Percentiles rank a stretch among this genome's conserved stretches.
Conservation (phyloP, 2,797 vertebrate species). For the Pangasius macronema region DNA sequence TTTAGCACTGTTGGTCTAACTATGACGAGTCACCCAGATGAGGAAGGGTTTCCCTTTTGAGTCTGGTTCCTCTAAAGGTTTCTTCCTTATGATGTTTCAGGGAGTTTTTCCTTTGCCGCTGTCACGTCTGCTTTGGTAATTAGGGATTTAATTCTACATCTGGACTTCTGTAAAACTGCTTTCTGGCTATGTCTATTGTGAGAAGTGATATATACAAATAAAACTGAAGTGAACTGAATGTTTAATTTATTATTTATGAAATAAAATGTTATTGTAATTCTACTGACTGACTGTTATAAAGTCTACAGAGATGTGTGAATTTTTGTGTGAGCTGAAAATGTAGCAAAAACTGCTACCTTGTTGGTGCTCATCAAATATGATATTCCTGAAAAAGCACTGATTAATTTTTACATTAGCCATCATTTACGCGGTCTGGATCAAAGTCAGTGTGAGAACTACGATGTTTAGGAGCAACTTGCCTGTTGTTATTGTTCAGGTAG, state of each 20-base stretch:
- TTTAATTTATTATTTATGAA: not conserved
- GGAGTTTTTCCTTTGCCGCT: not conserved
- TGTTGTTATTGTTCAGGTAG: constrained; percentile 77
- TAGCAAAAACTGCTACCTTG: not conserved
- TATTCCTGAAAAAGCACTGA: not conserved
- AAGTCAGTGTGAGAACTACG: not conserved
- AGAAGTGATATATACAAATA: not conserved
- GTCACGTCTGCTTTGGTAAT: not conserved
- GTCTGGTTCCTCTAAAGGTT: not conserved
- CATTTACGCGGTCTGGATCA: not conserved
- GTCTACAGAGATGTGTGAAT: not conserved
- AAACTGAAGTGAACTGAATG: not conserved
- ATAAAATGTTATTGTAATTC: not conserved
- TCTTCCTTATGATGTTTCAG: not conserved
- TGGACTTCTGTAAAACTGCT: not conserved
- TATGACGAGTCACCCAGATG: not conserved
- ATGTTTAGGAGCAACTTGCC: constrained; percentile 69
- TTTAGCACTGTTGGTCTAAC: too few species aligned
- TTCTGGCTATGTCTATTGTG: not conserved
- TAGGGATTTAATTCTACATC: not conserved
- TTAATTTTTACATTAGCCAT: not conserved
- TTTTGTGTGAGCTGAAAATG: not conserved
- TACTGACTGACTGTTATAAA: not conserved
- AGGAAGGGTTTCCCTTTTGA: not conserved
- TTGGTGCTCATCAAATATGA: not conserved